phyloP scores from a whole-genome alignment of 1,140 invertebrate genomes.

The Bombus polaris region DNA sequence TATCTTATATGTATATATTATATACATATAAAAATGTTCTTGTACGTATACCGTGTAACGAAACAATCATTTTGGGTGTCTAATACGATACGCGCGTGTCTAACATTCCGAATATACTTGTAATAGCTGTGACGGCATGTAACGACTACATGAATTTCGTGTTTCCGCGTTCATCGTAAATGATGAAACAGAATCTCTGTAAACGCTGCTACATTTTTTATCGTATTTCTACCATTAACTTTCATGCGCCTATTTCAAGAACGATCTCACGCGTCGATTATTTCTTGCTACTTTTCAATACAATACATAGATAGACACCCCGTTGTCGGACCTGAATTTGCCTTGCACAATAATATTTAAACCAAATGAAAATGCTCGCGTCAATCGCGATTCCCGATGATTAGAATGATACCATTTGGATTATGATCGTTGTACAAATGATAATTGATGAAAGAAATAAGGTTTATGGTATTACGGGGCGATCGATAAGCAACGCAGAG shows the following conservation, averaged over 20 bases:
- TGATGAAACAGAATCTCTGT: neutral
- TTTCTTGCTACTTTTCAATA: neutral
- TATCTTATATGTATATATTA: slow-evolving; percentile 9
- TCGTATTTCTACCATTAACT: slow-evolving; percentile 17
- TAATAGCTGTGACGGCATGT: slow-evolving; percentile 15
- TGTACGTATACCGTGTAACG: slow-evolving; percentile 55
- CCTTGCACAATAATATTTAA: slow-evolving; percentile 48
- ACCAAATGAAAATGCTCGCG: slow-evolving; percentile 27
- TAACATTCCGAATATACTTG: slow-evolving; percentile 28
- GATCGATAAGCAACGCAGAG: slow-evolving; percentile 25
- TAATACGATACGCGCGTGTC: slow-evolving; percentile 47
- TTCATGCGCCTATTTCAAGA: neutral
- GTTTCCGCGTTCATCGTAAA: slow-evolving; percentile 2
- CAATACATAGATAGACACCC: slow-evolving; percentile 31
- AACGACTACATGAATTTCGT: slow-evolving; percentile 5
- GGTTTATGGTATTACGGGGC: slow-evolving; percentile 43
- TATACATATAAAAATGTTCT: slow-evolving; percentile 58
- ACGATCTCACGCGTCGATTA: neutral
- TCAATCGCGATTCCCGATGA: neutral
- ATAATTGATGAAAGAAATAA: slow-evolving; percentile 7
- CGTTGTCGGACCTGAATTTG: slow-evolving; percentile 63
- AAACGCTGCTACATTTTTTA: neutral
- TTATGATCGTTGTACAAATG: slow-evolving; percentile 54
- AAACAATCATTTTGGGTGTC: slow-evolving; percentile 61
- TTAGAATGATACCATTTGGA: neutral